These are phyloP conservation scores for Saccopteryx leptura DNA, from an alignment of 2,113 vertebrate genomes.

Conservation along the genomic window DNA sequence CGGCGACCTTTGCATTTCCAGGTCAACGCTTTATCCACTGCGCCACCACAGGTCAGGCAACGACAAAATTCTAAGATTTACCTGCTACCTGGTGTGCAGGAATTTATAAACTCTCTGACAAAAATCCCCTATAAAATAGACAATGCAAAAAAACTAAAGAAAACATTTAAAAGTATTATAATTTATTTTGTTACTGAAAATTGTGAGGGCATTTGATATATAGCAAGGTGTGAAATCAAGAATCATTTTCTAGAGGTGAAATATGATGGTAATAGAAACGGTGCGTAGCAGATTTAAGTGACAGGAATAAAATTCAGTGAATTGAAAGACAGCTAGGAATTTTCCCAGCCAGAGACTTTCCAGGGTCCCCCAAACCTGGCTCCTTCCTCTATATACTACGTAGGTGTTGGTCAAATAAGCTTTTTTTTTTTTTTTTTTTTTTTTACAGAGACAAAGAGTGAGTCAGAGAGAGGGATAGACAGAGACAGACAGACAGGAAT, in stretches of 20 bases:
- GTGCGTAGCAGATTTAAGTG: not conserved
- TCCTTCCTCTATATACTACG: not conserved
- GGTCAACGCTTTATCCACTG: no score
- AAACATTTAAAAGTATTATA: not conserved
- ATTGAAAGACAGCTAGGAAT: constrained; percentile 36
- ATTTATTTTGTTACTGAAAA: not conserved
- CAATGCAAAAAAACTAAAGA: not conserved
- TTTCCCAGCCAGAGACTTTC: not conserved
- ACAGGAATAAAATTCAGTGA: not conserved
- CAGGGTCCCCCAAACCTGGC: not conserved
- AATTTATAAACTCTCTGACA: not conserved
- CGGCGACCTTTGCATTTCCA: no score
- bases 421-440: no score
- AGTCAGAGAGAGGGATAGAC: no score
- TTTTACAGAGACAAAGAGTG: no score
- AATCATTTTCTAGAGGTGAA: not conserved
- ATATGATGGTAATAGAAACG: not conserved
- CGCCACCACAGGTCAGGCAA: no score
- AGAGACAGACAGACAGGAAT: no score
- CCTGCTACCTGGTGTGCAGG: not conserved
- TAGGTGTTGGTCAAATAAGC: no score
- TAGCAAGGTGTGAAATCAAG: not conserved
- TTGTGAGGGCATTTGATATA: not conserved
- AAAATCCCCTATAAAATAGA: not conserved
- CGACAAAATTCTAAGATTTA: not conserved